Evolutionary conservation across 2,888 invertebrate genomes (phyloP), one percentile per base, ranked within the genome.

Genomic region (Luperina nickerlii): DNA sequence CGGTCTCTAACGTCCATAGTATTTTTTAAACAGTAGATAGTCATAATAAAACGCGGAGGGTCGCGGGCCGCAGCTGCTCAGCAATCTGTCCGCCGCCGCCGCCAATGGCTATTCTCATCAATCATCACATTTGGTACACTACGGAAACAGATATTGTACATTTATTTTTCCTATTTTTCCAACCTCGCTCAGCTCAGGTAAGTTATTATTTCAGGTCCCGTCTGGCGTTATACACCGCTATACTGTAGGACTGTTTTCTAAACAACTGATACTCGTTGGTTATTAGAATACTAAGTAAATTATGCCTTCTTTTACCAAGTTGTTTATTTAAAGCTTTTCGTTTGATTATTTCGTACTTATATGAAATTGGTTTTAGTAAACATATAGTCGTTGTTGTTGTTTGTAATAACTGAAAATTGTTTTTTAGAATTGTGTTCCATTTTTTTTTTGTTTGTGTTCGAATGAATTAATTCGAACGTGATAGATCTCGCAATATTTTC

Each of bases 111-210:
- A 65, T 74, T 71, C 82, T 75, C 88, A 90, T 91, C 90, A 85
- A 90, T 91, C 90, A 90, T 87, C 86, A 85, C 76, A 83, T 89
- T 85, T 82, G 74, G 79, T 85, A 85, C 85, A 84, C 89, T 85
- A 79, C 85, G 79, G 82, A 87, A 86, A 88, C 84, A 88, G 86
- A 89, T 87, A 83, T 86, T 88, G 77, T 86, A 82, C 86, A 88
- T 86, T 81, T 77, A 81, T 86, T 87, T 83, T 67, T 83, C 73
- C 54, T n/a, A 75, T 82, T 87, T 81, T 79, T 81, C 65, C 72
- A 66, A 72, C 63, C 60, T 54, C 38, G 48, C 70, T 60, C 73
- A 27, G 72, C 68, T 78, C 74, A 76, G 76, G 79, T 85, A 81
- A 79, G 62, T 80, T 77, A 80, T 79, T 82, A 74, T 78, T 77